Conservation (phyloP, 2,113 vertebrate genomes). For the Saccopteryx leptura region DNA sequence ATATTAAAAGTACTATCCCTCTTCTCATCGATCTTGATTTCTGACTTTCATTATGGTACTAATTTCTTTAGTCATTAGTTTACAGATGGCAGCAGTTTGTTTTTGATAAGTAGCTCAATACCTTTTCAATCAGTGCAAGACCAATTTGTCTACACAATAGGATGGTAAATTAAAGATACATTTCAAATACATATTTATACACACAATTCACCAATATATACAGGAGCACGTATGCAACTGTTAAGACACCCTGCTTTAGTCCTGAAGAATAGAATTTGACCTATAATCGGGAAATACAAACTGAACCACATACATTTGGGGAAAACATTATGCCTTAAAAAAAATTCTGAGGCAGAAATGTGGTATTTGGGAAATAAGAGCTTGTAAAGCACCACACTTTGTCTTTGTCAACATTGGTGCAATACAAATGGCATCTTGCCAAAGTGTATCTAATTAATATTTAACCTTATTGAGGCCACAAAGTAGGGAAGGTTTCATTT, state of each 20-base stretch:
- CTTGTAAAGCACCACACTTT: background rate
- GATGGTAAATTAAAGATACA: conserved; percentile 63
- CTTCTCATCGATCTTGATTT: conserved; percentile 37
- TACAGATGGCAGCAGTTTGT: conserved; percentile 69
- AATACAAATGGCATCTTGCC: conserved; percentile 9
- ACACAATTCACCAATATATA: conserved; percentile 12
- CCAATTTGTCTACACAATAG: background rate
- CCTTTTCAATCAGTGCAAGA: conserved; percentile 58
- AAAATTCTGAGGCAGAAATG: background rate
- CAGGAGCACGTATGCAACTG: background rate
- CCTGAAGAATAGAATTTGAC: conserved; percentile 57
- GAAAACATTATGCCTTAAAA: background rate
- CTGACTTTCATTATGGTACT: conserved; percentile 49
- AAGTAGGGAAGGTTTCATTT: conserved; percentile 34
- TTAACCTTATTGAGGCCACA: background rate
- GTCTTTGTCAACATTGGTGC: conserved; percentile 11
- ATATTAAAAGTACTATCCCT: conserved; percentile 12
- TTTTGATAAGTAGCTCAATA: conserved; percentile 67
- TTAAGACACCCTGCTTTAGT: background rate
- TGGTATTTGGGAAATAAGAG: conserved; percentile 56
- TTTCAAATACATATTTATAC: background rate
- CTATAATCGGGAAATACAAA: conserved; percentile 43
- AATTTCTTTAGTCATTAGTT: conserved; percentile 59
- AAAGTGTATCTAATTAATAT: background rate
- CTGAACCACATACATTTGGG: background rate